Evolutionary conservation across 2,888 invertebrate genomes (phyloP).

Genomic region (Spatulosminthurus flaviceps): DNA sequence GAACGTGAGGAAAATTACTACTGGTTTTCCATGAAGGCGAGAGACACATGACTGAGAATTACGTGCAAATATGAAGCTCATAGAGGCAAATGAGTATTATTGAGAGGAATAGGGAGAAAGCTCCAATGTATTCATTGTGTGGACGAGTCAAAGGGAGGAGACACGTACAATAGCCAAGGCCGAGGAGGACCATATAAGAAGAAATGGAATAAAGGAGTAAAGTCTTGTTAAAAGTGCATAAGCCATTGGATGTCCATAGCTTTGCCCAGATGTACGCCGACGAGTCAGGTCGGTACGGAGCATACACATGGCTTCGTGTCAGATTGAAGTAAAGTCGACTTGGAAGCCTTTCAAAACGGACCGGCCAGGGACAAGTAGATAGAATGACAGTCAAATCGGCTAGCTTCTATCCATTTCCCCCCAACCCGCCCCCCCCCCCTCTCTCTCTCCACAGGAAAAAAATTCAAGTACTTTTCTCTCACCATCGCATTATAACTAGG

Average conservation of each 20-base stretch:
- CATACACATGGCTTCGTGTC: conserved; percentile 37
- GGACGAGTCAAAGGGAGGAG: not conserved
- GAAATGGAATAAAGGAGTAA: not conserved
- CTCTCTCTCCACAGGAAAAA: not conserved
- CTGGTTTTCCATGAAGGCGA: not conserved
- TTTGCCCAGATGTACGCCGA: conserved; percentile 28
- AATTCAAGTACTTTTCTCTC: conserved; percentile 3
- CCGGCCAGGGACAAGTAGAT: conserved; percentile 24
- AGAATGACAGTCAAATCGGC: conserved; percentile 10
- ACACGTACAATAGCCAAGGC: conserved; percentile 8
- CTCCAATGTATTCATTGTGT: not conserved
- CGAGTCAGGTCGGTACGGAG: conserved; percentile 1
- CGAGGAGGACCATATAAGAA: not conserved
- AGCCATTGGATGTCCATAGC: conserved; percentile 11
- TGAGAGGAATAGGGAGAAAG: conserved; percentile 8
- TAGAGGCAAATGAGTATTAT: not conserved
- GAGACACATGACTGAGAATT: not conserved
- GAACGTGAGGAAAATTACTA: conserved; percentile 9
- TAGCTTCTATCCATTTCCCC: not conserved
- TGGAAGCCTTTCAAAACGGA: conserved; percentile 37
- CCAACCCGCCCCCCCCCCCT: too few relatives aligned
- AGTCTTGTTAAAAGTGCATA: conserved; percentile 12
- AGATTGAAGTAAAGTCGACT: conserved; percentile 12
- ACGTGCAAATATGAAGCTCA: not conserved
- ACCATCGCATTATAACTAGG: not conserved